Percentiles rank a stretch among this genome's conserved stretches.
These are phyloP conservation scores for Notarius quadriscutis DNA, from an alignment of 2,113 vertebrate genomes.

Conservation along the genomic window DNA sequence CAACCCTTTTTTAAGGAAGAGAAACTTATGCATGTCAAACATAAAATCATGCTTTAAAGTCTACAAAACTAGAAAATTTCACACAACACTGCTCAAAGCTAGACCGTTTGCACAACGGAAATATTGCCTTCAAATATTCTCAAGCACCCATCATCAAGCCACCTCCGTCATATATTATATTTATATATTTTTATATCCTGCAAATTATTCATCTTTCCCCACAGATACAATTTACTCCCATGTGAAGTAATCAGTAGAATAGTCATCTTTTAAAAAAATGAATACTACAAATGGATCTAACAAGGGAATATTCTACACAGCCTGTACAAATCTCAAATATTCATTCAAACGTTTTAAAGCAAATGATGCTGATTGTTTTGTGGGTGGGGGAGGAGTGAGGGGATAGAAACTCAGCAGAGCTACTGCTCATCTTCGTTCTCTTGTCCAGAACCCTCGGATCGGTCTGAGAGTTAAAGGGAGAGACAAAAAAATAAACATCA, in stretches of 20 bases:
- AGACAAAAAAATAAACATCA: neutral
- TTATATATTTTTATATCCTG: constrained; percentile 59
- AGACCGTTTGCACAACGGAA: constrained; percentile 78
- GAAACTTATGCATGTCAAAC: constrained; percentile 76
- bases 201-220: constrained; percentile 72
- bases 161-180: constrained; percentile 65
- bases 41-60: constrained; percentile 82
- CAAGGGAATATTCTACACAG: constrained; percentile 88
- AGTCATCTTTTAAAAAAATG: constrained; percentile 72
- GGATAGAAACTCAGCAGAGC: constrained; percentile 41
- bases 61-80: constrained; percentile 81
- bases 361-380: constrained; percentile 55
- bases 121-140: constrained; percentile 89
- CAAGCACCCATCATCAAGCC: constrained; percentile 71
- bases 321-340: constrained; percentile 83
- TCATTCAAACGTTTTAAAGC: constrained; percentile 77
- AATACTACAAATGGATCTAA: constrained; percentile 71
- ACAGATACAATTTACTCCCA: constrained; percentile 76
- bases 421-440: constrained; percentile 92
- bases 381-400: too few species aligned
- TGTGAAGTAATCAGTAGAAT: constrained; percentile 83
- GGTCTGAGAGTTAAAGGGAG: constrained; percentile 72
- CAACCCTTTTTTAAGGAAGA: constrained; percentile 61
- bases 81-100: constrained; percentile 83
- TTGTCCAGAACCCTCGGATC: constrained; percentile 92